phyloP scores from a whole-genome alignment of 1,140 invertebrate species.

The Drosophila kurseongensis region DNA sequence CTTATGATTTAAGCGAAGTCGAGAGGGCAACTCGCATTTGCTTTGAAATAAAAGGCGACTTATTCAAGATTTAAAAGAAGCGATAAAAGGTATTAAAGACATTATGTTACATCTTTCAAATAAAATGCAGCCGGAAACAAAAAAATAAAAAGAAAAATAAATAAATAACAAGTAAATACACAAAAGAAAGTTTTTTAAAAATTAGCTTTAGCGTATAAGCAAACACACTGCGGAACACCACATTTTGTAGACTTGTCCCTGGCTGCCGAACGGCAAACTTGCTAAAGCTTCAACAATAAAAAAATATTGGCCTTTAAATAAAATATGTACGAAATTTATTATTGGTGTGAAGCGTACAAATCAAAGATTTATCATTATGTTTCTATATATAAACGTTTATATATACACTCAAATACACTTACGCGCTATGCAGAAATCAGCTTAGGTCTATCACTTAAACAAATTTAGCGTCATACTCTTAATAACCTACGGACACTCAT shows the following conservation, averaged over 20 bases:
- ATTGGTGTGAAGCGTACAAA: constrained; percentile 75
- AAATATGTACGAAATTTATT: constrained; percentile 74
- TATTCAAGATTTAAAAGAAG: not conserved
- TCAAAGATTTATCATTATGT: constrained; percentile 46
- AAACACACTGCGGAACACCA: not conserved
- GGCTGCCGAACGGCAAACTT: not conserved
- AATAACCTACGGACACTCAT: constrained; percentile 59
- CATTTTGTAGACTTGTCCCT: not conserved
- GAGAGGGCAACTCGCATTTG: constrained; percentile 1
- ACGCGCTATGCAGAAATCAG: constrained; percentile 58
- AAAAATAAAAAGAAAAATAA: too few species aligned
- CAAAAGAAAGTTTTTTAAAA: too few species aligned
- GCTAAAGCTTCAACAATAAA: not conserved
- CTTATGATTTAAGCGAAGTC: not conserved
- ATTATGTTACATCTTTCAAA: too few species aligned
- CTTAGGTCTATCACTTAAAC: constrained; percentile 68
- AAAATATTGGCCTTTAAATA: constrained; percentile 25
- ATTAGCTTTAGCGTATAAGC: too few species aligned
- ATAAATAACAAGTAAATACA: too few species aligned
- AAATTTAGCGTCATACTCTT: constrained; percentile 72
- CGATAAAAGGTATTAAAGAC: too few species aligned
- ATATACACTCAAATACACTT: constrained; percentile 59
- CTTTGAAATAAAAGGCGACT: not conserved
- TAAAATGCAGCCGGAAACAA: too few species aligned
- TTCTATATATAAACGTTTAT: constrained; percentile 39